Evolutionary conservation across 2,888 invertebrate genomes (phyloP).

Genomic region (Drosophila nr. perissopoda): DNA sequence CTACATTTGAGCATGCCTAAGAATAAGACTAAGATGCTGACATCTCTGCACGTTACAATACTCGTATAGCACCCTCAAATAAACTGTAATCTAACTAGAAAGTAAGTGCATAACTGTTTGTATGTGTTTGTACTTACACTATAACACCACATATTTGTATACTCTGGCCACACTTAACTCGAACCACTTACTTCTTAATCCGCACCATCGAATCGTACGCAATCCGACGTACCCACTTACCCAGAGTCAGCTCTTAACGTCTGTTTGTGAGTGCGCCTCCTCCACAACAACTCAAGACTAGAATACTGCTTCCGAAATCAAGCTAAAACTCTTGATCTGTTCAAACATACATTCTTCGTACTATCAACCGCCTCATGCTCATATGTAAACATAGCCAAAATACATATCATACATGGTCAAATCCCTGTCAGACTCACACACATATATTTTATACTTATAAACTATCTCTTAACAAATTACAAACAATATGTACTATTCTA

Average conservation of each 20-base stretch:
- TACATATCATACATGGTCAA: constrained; percentile 37
- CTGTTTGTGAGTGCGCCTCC: constrained; percentile 71
- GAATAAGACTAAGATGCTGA: constrained; percentile 52
- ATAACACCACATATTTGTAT: neutral
- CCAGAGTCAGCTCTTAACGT: constrained; percentile 55
- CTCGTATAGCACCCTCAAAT: constrained; percentile 56
- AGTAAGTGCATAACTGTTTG: constrained; percentile 66
- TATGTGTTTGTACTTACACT: constrained; percentile 29
- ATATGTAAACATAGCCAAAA: constrained; percentile 49
- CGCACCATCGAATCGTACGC: constrained; percentile 24
- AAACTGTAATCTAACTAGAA: constrained; percentile 60
- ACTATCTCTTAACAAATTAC: constrained; percentile 25
- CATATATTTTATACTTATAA: constrained; percentile 43
- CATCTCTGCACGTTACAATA: constrained; percentile 66
- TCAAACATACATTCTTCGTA: constrained; percentile 19
- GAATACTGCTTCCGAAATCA: constrained; percentile 29
- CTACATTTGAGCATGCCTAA: constrained; percentile 45
- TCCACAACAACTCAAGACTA: constrained; percentile 26
- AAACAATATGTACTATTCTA: constrained; percentile 55
- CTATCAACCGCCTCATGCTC: constrained; percentile 43
- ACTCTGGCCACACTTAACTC: constrained; percentile 44
- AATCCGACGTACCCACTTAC: constrained; percentile 15
- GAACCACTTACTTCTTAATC: constrained; percentile 8
- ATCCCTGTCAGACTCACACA: constrained; percentile 24
- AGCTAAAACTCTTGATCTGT: constrained; percentile 45